These are phyloP conservation scores for Girardinus metallicus DNA, from an alignment of 2,797 vertebrate genomes.

Conservation along the genomic window DNA sequence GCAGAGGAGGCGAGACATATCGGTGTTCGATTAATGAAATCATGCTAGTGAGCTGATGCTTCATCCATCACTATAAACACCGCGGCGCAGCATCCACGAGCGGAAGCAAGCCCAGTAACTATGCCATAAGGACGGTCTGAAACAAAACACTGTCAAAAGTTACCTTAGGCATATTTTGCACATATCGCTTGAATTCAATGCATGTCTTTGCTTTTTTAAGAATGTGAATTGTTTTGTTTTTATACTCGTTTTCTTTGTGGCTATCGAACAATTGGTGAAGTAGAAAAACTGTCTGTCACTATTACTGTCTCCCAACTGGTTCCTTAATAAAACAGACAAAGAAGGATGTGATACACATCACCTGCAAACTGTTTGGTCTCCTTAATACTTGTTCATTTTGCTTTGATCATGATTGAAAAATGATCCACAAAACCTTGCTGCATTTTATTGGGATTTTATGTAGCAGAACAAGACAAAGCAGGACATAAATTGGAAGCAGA, in stretches of 20 bases:
- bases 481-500: not conserved
- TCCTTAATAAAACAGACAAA: conserved; percentile 30
- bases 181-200: conserved; percentile 22
- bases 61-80: not conserved
- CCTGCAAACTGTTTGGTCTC: not conserved
- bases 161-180: conserved; percentile 53
- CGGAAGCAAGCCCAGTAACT: not conserved
- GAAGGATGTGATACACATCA: not conserved
- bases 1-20: not conserved
- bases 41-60: not conserved
- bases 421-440: not conserved
- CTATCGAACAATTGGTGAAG: conserved; percentile 34
- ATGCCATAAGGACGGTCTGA: conserved; percentile 2
- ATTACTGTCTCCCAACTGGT: conserved; percentile 22
- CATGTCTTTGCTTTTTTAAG: conserved; percentile 24
- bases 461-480: not conserved
- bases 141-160: conserved; percentile 10
- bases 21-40: not conserved
- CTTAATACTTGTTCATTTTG: not conserved
- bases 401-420: not conserved
- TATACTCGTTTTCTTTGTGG: conserved; percentile 9
- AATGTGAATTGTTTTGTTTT: conserved; percentile 17
- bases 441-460: not conserved
- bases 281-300: conserved; percentile 11
- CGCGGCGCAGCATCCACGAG: not conserved